Base-by-base conservation (phyloP, 2,888 invertebrate species). In the Hirtodrosophila trivittata region DNA sequence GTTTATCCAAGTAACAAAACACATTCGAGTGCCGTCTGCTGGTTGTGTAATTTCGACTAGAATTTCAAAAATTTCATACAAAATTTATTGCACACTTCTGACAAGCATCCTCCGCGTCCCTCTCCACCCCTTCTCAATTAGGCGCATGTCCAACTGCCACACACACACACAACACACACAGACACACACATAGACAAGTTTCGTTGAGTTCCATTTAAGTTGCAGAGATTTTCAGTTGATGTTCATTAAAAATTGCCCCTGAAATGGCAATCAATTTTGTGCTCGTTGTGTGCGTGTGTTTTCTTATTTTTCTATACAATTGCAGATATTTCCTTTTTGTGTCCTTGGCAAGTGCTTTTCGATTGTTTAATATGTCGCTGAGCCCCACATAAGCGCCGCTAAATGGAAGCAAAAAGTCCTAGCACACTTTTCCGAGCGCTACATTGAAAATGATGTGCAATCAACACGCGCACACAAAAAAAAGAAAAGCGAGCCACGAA, bases 341-440 rank as follows among this genome's bases (percentile, higher is more conserved):
- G 63, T 69, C 62, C 57, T 73, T 67, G 76, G 37, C 60, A 66
- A 80, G 80, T 78, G 76, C 66, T 75, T 82, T 85, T 73, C 83
- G 54, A 85, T 85, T 80, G 80, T 85, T 80, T 85, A 80, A 81
- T 80, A 83, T 77, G 68, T 66, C 71, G 63, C 84, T 82, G 74
- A 83, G 86, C 80, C 74, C 74, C 52, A 64, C 47, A 66, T 67
- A 81, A 78, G 74, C 76, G 62, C 43, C 38, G 69, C 69, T 46
- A 78, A 85, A 85, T 82, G 80, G 65, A 59, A 74, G 56, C 28
- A 6, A 57, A 66, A 75, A 65, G 46, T 41, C 59, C 30, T 38
- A 57, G 56, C 58, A 58, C 60, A 74, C 69, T 72, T 72, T 72
- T 55, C 38, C 42, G 56, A 38, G 47, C 54, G 28, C 43, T 38